Base-by-base conservation (phyloP, 2,113 vertebrate species). In the Anseranas semipalmata region DNA sequence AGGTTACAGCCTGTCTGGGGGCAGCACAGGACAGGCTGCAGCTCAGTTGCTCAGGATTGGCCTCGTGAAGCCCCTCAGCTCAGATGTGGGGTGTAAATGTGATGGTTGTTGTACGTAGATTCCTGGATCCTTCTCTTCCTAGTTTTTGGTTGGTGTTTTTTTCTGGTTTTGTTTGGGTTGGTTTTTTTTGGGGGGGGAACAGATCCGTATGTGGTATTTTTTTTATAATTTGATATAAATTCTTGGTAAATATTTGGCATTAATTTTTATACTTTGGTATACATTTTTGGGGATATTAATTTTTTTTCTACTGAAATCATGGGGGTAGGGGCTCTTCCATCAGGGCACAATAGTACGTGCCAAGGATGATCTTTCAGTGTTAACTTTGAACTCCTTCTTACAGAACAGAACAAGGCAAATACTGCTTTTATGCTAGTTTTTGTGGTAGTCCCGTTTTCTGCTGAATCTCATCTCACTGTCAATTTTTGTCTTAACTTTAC, bases 331-430 rank as follows among this genome's bases (percentile, higher is more conserved):
- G 3, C 60, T 94, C 12, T 32, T 83, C 45, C 20, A 13, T 33
- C 28, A 66, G 46, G 33, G 17, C 24, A 58, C 46, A 71, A 4
- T 5, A 35, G 6, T 22, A 17, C 0, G 0, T 32, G 32, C 67
- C 27, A 28, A 85, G 39, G 53, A 39, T 59, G 21, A 71, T 48
- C 50, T 70, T 77, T 28, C 48, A 37, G 13, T n/a, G 8, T 86
- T 92, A 32, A 41, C 41, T 84, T 59, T n/a, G 45, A 95, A 52
- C 15, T 2, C 12, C 9, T 81, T 62, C 24, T 32, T 87, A 53
- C 14, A 59, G 48, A 85, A 48, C 14, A 62, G 53, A 89, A 46
- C 15, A 86, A 76, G 72, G 19, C 50, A 90, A 70, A 66, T 22
- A 56, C 12, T 62, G n/a, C 25, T 79, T 91, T 91, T 41, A 9